Evolutionary conservation across 2,797 vertebrate genomes (phyloP).

Genomic region (Gallinago stenura): DNA sequence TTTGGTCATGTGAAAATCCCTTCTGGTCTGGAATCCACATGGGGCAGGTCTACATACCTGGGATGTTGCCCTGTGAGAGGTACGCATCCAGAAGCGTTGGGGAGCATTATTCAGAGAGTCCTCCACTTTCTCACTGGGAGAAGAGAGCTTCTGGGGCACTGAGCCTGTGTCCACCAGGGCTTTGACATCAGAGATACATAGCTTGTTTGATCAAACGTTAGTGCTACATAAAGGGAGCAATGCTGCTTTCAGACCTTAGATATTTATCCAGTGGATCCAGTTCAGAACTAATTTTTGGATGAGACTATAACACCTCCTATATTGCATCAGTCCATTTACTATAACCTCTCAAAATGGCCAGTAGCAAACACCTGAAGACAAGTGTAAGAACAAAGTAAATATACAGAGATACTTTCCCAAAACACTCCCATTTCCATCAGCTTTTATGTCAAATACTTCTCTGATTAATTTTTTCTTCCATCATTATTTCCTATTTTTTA

Average conservation of each 20-base stretch:
- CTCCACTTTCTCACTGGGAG: not conserved
- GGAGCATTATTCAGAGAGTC: accelerated
- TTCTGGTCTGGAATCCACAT: not conserved
- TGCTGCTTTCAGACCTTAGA: not conserved
- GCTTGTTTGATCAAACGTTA: not conserved
- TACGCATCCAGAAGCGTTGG: no score
- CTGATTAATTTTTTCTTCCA: not conserved
- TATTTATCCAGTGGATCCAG: not conserved
- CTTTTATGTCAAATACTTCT: not conserved
- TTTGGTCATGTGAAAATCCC: not conserved
- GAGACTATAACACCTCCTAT: not conserved
- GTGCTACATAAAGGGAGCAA: not conserved
- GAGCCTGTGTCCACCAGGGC: not conserved
- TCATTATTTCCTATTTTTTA: accelerated
- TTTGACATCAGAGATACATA: not conserved
- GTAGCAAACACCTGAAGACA: not conserved
- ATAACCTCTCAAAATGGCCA: not conserved
- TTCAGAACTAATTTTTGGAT: not conserved
- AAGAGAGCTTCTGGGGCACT: not conserved
- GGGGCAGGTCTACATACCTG: not conserved
- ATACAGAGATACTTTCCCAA: not conserved
- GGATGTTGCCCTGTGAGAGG: not conserved
- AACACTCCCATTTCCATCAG: not conserved
- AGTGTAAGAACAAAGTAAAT: not conserved
- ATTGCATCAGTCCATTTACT: not conserved